Base-by-base conservation (phyloP, 2,888 invertebrate species). In the Plebejus argus region DNA sequence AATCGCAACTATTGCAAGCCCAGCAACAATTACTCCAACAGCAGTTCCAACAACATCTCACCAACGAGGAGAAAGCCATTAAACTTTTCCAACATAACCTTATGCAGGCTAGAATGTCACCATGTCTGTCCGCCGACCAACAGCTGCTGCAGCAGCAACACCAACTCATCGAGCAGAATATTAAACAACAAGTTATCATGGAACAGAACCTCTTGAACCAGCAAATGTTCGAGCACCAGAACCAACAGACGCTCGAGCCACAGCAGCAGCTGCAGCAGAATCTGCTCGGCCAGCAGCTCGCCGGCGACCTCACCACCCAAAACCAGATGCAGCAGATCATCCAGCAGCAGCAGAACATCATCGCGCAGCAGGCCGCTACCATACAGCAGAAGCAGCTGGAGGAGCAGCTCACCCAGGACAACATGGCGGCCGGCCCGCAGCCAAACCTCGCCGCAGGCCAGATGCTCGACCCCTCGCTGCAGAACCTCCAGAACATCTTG, bases 51-150 rank as follows among this genome's bases (percentile, higher is more conserved):
- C 94, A 95, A 82, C 93, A 94, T 79, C 92, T 91, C 12, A 89
- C 90, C 81, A 91, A 90, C 80, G 93, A 93, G 78, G 94, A 94
- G 81, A 91, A 94, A 75, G 92, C 94, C 70, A 93, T 96, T 88
- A 95, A 95, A 84, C 91, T 95, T 79, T 89, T 95, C 58, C 95
- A 95, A 80, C 95, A 95, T 81, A 95, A 95, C 82, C 90, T 95
- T 70, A 94, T 95, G 84, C 95, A 94, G 82, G 91, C 93, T 66
- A 85, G 94, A 78, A 91, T 93, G 82, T 92, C 94, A 23, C 94
- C 94, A 15, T 84, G 86, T 39, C 81, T 90, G 70, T 82, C 83
- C 58, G 78, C 88, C 1, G 90, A 90, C 78, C 90, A 90, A 81
- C 89, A 89, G 76, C 83, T 87, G 61, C 82, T 90, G 20, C 87